These are phyloP conservation scores for Laticauda colubrina DNA, from an alignment of 2,113 vertebrate species.

Conservation along the genomic window DNA sequence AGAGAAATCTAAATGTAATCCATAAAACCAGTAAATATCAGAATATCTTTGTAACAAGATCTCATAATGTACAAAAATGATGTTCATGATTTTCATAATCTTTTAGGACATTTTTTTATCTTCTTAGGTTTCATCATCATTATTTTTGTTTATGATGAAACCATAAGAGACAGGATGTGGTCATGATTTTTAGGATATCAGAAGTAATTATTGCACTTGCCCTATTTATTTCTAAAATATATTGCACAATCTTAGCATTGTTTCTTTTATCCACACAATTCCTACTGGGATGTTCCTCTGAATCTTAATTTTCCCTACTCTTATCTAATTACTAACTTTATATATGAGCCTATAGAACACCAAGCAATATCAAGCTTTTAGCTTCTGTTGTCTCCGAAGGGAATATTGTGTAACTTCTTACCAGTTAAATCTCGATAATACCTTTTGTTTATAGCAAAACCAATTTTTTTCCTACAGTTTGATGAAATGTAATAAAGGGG, in stretches of 20 bases:
- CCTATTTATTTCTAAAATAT: background rate
- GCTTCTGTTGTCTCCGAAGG: background rate
- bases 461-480: background rate
- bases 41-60: background rate
- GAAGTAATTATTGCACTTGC: background rate
- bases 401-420: background rate
- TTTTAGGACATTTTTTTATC: background rate
- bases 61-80: background rate
- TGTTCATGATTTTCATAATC: background rate
- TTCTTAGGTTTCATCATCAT: background rate
- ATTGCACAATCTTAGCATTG: background rate
- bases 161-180: background rate
- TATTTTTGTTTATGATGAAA: background rate
- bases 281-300: background rate
- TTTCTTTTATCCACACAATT: background rate
- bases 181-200: background rate
- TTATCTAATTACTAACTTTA: background rate
- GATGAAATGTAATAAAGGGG: conserved; percentile 19
- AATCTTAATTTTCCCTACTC: background rate
- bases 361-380: background rate
- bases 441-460: background rate
- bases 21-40: background rate
- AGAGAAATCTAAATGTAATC: background rate
- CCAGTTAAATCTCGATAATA: background rate
- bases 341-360: background rate